Evolutionary conservation across 2,113 vertebrate genomes (phyloP).

Genomic region (Rhinoderma darwinii): DNA sequence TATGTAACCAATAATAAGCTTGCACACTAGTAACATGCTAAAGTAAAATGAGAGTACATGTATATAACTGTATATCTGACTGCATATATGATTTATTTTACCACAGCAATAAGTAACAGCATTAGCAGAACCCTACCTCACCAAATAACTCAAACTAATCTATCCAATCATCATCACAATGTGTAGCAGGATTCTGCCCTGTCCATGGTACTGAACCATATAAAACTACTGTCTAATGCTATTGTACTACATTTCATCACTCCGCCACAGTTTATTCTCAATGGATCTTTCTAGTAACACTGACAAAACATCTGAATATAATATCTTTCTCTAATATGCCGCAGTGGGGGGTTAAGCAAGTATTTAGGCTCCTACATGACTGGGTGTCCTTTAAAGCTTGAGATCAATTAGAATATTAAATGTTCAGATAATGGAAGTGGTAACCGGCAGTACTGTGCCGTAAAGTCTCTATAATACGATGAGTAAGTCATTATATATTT

Average conservation of each 20-base stretch:
- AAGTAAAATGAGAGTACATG: neutral
- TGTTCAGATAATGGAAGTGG: neutral
- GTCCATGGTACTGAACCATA: slow-evolving; percentile 13
- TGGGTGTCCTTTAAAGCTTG: neutral
- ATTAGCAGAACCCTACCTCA: neutral
- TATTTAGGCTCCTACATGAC: neutral
- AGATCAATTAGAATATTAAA: neutral
- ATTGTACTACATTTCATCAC: neutral
- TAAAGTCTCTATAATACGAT: neutral
- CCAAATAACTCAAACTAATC: neutral
- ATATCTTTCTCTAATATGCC: neutral
- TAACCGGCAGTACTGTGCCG: neutral
- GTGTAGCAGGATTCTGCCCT: neutral
- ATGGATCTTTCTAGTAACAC: neutral
- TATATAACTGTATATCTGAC: neutral
- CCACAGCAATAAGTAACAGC: neutral
- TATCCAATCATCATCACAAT: neutral
- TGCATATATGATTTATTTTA: neutral
- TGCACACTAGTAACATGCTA: neutral
- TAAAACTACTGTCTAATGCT: neutral
- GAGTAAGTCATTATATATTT: neutral
- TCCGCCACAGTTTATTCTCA: neutral
- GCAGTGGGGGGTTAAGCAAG: neutral
- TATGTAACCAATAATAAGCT: too few relatives aligned
- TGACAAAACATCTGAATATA: neutral